Base-by-base conservation (phyloP, 2,113 vertebrate genomes). In the Gymnobelideus leadbeateri region DNA sequence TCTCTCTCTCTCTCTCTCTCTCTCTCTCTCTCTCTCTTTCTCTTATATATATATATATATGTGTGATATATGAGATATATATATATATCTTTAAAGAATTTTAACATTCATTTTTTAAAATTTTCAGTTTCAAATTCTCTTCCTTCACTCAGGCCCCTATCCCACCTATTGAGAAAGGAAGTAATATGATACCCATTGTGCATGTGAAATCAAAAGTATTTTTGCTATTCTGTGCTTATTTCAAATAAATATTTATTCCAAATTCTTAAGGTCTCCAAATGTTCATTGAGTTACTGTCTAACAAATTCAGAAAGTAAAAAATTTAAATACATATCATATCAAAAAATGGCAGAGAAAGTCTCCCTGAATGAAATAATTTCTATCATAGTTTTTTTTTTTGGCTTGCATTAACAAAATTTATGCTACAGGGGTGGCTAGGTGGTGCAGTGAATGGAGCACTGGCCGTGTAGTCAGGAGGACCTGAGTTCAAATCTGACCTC, bases 321-420 rank as follows among this genome's bases (percentile, higher is more conserved):
- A 90, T 3, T 92, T 77, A 10, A 93, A 92, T 91, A 91, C 25
- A 6, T 92, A 90, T 46, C 46, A 37, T 77, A 91, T 51, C 3
- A 1, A 25, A 89, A 8, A 21, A 21, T 93, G 16, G 16, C 6
- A 43, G 16, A 43, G n/a, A 84, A 84, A 19, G 37, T 77, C 61
- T 77, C 3, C 14, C 21, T 84, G n/a, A 19, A 84, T 43, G 0
- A 84, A 84, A 84, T 84, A 43, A 84, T 84, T 84, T 84, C 68
- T 84, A 8, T 84, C 0, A 23, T 43, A 84, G 19, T 43, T 77
- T 31, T 19, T 47, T 25, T 16, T 89, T 49, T 57, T 23, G 6
- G 25, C 91, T 93, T 50, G 50, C 31, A 46, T 31, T 55, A 55
- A 51, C n/a, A 89, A 46, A 90, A 57, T 93, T 95, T 91, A 8